Evolutionary conservation across 2,888 invertebrate species (phyloP).

Genomic region (Acanthosepion lycidas): DNA sequence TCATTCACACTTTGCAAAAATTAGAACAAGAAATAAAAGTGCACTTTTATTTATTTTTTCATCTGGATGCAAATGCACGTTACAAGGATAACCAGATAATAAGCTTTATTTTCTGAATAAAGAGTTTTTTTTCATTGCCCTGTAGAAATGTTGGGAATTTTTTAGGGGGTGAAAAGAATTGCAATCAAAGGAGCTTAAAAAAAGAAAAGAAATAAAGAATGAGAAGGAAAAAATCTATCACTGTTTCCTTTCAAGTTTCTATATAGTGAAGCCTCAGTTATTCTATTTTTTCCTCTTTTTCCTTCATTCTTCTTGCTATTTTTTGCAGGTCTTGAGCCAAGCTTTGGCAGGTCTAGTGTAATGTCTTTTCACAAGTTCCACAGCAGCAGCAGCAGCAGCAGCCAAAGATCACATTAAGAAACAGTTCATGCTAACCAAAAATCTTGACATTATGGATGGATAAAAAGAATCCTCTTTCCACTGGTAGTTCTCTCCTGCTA

Average conservation of each 20-base stretch:
- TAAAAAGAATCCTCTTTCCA: not conserved
- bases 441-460: not conserved
- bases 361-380: not conserved
- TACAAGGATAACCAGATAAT: not conserved
- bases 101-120: constrained; percentile 4
- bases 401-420: not conserved
- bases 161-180: not conserved
- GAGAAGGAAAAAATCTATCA: not conserved
- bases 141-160: not conserved
- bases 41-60: not conserved
- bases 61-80: not conserved
- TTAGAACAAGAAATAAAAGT: not conserved
- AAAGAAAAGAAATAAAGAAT: not conserved
- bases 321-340: not conserved
- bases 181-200: not conserved
- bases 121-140: not conserved
- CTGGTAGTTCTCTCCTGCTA: not conserved
- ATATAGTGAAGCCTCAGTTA: not conserved
- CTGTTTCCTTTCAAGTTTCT: constrained; percentile 33
- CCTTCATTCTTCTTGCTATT: not conserved
- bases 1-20: constrained; percentile 16
- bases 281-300: not conserved
- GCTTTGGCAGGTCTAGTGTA: not conserved
- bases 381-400: not conserved
- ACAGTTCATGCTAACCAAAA: not conserved